These are phyloP conservation scores for Carabus problematicus DNA, from an alignment of 2,888 invertebrate species.

Conservation along the genomic window DNA sequence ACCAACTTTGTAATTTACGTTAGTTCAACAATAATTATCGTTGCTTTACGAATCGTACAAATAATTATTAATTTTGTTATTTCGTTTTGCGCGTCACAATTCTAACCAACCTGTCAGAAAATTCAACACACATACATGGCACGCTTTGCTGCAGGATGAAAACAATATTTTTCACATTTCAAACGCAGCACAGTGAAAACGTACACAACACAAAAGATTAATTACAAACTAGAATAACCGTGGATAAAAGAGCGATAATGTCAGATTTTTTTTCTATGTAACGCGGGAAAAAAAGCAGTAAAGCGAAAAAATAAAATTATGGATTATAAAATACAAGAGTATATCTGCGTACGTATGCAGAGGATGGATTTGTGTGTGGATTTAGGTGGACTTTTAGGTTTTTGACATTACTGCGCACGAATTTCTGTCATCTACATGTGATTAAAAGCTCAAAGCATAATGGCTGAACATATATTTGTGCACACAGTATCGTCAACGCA, in stretches of 20 bases:
- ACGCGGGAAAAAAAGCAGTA: neutral
- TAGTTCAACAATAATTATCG: too few species aligned
- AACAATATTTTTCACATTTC: constrained; percentile 1
- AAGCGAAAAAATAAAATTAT: neutral
- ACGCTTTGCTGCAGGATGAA: too few species aligned
- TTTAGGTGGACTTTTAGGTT: constrained; percentile 26
- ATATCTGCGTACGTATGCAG: too few species aligned
- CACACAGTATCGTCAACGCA: too few species aligned
- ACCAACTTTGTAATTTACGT: too few species aligned
- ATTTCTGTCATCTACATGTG: constrained; percentile 17
- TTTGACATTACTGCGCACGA: constrained; percentile 28
- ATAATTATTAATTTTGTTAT: too few species aligned
- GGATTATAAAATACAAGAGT: too few species aligned
- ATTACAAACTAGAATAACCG: constrained; percentile 15
- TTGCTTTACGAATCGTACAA: too few species aligned
- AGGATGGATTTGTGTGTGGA: too few species aligned
- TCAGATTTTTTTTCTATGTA: constrained; percentile 21
- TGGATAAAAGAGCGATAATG: constrained; percentile 20
- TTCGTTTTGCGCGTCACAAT: too few species aligned
- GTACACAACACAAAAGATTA: constrained; percentile 21
- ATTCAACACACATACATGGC: too few species aligned
- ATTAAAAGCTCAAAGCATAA: constrained; percentile 33
- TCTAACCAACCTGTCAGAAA: too few species aligned
- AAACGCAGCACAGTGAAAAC: constrained; percentile 14
- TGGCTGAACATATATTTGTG: constrained; percentile 21